Conservation (phyloP, 2,113 vertebrate genomes). For the Menura novaehollandiae region DNA sequence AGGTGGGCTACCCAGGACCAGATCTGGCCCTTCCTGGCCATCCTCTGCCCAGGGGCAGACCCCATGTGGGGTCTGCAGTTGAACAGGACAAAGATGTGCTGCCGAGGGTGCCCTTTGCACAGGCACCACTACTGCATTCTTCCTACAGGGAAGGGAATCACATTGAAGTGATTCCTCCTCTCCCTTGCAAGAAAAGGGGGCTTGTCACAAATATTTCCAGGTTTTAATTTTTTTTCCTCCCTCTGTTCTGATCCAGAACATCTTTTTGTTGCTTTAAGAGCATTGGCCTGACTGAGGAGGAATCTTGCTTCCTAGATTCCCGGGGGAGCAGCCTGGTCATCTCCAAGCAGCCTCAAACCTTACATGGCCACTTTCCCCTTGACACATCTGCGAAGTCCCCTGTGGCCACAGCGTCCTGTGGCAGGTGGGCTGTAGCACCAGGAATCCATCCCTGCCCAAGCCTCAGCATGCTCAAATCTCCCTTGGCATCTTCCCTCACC, state of each 20-base stretch:
- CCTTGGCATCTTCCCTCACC: not conserved
- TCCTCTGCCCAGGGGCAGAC: not conserved
- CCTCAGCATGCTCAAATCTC: not conserved
- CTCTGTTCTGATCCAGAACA: not conserved
- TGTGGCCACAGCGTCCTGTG: accelerated
- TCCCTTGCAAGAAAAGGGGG: not conserved
- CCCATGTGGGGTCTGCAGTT: not conserved
- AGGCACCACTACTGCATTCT: not conserved
- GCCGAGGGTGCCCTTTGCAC: not conserved
- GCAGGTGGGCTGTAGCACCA: not conserved
- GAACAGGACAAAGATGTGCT: accelerated
- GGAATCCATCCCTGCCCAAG: not conserved
- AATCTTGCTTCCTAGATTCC: not conserved
- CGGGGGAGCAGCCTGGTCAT: not conserved
- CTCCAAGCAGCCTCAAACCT: not conserved
- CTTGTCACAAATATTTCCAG: not conserved
- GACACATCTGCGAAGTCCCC: not conserved
- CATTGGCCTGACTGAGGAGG: not conserved
- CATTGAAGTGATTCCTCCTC: not conserved
- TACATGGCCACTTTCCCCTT: not conserved
- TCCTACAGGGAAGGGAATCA: not conserved
- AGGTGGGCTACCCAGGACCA: not conserved
- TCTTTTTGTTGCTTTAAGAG: not conserved
- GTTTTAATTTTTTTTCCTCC: not conserved
- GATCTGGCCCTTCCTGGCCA: not conserved